Conservation (phyloP, 2,113 vertebrate species). For the Theristicus caerulescens region DNA sequence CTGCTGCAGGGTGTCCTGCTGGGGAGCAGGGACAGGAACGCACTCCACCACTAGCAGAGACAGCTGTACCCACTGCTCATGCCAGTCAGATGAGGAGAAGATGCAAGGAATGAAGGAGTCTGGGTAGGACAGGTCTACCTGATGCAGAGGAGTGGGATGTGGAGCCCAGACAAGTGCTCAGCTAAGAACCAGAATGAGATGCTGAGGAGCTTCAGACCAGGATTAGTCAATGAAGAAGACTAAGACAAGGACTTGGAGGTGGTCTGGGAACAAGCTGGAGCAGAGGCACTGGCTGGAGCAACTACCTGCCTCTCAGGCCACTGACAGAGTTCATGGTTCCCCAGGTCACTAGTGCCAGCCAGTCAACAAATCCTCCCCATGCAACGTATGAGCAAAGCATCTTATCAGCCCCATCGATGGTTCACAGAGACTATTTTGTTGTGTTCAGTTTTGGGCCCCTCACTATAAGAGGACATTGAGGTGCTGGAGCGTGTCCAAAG, state of each 20-base stretch:
- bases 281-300: neutral
- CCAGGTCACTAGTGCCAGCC: neutral
- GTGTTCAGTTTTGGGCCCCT: neutral
- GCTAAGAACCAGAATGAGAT: neutral
- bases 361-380: neutral
- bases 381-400: neutral
- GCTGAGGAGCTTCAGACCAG: neutral
- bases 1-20: neutral
- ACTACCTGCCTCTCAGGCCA: neutral
- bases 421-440: neutral
- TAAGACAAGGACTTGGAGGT: neutral
- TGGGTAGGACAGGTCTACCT: no score
- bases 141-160: rapidly evolving
- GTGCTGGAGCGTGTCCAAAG: no score
- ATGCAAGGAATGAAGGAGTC: neutral
- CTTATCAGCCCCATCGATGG: rapidly evolving
- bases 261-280: neutral
- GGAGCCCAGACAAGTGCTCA: neutral
- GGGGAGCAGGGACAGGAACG: rapidly evolving
- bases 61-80: neutral
- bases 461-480: no score
- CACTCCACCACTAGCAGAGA: neutral
- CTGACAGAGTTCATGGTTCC: neutral
- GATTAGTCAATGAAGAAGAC: neutral
- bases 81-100: neutral